A percentile compares a stretch with the other conserved stretches of the same genome.
Evolutionary conservation across 2,797 vertebrate species (phyloP).

Genomic region (Microctenopoma steveboyesi): DNA sequence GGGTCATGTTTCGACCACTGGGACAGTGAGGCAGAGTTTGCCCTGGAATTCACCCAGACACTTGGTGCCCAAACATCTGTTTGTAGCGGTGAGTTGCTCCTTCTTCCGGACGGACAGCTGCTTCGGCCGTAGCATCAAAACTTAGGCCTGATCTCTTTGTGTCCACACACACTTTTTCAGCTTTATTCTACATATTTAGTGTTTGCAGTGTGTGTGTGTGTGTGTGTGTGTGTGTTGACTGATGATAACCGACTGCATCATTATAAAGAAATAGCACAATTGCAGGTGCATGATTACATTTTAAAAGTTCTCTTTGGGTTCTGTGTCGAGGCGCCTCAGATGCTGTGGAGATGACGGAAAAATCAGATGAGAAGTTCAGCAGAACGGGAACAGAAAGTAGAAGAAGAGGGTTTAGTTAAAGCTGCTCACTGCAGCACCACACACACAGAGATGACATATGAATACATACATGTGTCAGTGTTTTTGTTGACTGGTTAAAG

Average conservation of each 20-base stretch:
- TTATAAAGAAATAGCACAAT: conserved; percentile 3
- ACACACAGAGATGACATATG: neutral
- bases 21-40: conserved; percentile 37
- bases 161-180: neutral
- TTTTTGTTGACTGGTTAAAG: too few relatives aligned
- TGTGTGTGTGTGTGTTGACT: neutral
- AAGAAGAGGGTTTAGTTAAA: conserved; percentile 39
- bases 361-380: conserved; percentile 16
- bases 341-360: conserved; percentile 9
- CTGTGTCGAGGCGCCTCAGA: neutral
- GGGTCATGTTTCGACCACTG: conserved; percentile 32
- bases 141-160: conserved; percentile 32
- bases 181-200: conserved; percentile 4
- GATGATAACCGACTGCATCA: neutral
- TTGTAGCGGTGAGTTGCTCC: conserved; percentile 19
- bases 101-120: conserved; percentile 40
- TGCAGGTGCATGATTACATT: neutral
- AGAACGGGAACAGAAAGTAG: conserved; percentile 6
- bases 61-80: conserved; percentile 60
- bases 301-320: neutral
- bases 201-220: neutral
- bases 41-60: conserved; percentile 53
- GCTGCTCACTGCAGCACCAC: neutral
- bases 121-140: conserved; percentile 44
- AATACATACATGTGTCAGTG: too few relatives aligned